Conservation (phyloP, 2,113 vertebrate genomes). For the Calyptomena viridis region DNA sequence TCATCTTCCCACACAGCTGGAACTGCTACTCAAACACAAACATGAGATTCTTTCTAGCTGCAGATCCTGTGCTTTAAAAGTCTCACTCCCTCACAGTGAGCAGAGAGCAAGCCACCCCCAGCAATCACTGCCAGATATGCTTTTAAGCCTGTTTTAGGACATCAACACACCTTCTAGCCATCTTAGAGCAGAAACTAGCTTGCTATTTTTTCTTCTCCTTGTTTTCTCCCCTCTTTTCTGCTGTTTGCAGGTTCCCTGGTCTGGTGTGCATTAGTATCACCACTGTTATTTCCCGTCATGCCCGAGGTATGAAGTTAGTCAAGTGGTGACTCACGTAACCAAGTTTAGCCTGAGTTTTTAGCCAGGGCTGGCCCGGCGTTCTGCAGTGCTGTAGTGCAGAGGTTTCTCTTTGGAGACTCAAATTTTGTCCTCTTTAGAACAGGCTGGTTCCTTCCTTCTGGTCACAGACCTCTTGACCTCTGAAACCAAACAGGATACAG, state of each 20-base stretch:
- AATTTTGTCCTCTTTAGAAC: neutral
- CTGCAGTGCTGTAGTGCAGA: neutral
- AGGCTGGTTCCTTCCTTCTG: constrained; percentile 33
- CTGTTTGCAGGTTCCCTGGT: neutral
- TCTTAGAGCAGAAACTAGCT: neutral
- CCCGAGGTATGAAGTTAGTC: neutral
- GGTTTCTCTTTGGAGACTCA: neutral
- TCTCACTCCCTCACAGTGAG: neutral
- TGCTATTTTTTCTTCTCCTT: neutral
- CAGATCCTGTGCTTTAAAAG: neutral
- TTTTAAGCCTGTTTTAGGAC: neutral
- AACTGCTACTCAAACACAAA: neutral
- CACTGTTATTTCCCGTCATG: accelerated
- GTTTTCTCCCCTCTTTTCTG: neutral
- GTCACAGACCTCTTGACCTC: neutral
- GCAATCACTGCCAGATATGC: neutral
- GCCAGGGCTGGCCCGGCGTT: neutral
- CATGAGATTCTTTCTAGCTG: neutral
- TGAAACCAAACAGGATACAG: constrained; percentile 21
- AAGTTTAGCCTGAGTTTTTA: neutral
- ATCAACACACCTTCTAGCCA: neutral
- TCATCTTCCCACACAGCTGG: constrained; percentile 21
- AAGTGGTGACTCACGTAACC: neutral
- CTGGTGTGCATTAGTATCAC: neutral
- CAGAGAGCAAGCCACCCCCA: neutral